Evolutionary conservation across 2,888 invertebrate species (phyloP), one percentile per base, ranked within the genome.

Genomic region (Resseliella maxima): DNA sequence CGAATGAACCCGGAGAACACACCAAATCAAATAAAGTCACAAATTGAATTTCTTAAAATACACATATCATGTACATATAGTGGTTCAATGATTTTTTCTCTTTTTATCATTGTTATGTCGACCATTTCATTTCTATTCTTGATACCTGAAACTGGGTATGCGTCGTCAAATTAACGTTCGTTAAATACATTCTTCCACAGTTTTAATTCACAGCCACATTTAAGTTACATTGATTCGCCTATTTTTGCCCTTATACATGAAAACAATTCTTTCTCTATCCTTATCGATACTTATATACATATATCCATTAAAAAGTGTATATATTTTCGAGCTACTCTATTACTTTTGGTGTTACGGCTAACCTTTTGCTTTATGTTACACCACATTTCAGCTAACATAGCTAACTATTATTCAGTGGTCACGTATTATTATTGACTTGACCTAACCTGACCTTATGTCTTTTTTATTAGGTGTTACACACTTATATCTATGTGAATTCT

Each of bases 341-440:
- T 35, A 72, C 72, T 72, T 72, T 72, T 35, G 72, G 31, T 72
- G 31, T 72, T 72, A 3, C 72, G 35, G 72, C 72, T 72, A 72
- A 72, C 72, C 72, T 72, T 72, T 72, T 72, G 72, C 72, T 59
- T 59, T 59, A 59, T 59, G 59, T 59, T 59, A 27, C 59, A 59
- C 59, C 59, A 59, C 59, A 59, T 59, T 59, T 59, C 59, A 59
- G 59, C 59, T n/a, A n/a, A n/a, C 59, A 24, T 59, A 59, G 24
- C 59, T 72, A 35, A 31, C 72, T 72, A 72, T 72, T 72, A 72
- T 72, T 72, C 72, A 72, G 72, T 72, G 72, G 31, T 72, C 72
- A 72, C 72, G 72, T 72, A 72, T 72, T 72, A 72, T 72, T 72
- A 72, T 72, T 72, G 72, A 72, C 72, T 72, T 72, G 72, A 72